Evolutionary conservation across 2,113 vertebrate genomes (phyloP), one percentile per base, ranked within the genome.

Genomic region (Odocoileus hemionus): DNA sequence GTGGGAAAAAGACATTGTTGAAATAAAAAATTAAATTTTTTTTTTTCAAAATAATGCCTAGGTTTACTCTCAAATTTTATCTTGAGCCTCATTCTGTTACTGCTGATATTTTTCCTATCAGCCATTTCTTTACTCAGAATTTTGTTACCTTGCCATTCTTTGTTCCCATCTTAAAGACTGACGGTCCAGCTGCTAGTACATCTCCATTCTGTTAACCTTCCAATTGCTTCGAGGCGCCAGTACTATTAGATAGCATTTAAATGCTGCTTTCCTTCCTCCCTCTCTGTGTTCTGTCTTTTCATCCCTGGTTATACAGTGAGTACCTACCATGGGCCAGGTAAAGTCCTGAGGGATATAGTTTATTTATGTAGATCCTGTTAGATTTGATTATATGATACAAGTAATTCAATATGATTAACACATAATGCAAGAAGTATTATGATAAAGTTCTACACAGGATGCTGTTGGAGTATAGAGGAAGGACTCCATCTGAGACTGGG

Each of bases 91-190:
- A 45, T 92, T 80, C 28, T 89, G 1, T 80, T 93, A 60, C 39
- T 26, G 39, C 19, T 87, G 10, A 33, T 58, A 67, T 82, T 86
- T 87, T 54, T 95, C 8, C n/a, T 55, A 3, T 43, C 16, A 82
- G 26, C 91, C 13, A 86, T 93, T 97, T 90, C n/a, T 89, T 94
- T 76, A 83, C 52, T 94, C 26, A 88, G 30, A 92, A 58, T 91
- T 58, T 61, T 92, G 33, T 96, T 64, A 47, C 21, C 60, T 95
- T 92, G 57, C 47, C 39, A n/a, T 92, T 93, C 76, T 92, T 95
- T 92, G 88, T 64, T 88, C 28, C 23, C 8, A 13, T 95, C 57
- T 86, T 92, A 36, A 89, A 96, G 67, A 83, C 10, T 33, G 12
- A 89, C 70, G 17, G 50, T 33, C n/a, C 43, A 36, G 45, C 6